phyloP scores from a whole-genome alignment of 2,888 invertebrate genomes.

The Sarcophaga subvicina region DNA sequence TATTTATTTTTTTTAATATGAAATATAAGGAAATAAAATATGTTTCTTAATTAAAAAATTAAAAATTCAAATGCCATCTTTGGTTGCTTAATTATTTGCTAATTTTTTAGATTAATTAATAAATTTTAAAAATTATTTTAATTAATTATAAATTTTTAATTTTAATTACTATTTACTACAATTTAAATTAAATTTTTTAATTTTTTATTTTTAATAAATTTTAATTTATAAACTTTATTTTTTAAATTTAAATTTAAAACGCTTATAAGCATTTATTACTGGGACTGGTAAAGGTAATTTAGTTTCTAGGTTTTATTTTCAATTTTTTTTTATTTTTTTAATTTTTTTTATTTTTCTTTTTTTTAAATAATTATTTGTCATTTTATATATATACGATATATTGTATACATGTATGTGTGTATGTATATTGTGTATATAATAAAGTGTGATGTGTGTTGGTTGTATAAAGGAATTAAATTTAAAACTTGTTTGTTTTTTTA shows the following conservation, averaged over 20 bases:
- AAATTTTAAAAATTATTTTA: too few relatives aligned
- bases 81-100: slow-evolving; percentile 68
- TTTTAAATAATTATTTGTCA: slow-evolving; percentile 43
- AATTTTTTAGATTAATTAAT: slow-evolving; percentile 3
- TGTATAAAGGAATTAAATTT: slow-evolving; percentile 23
- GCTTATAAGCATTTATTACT: slow-evolving; percentile 58
- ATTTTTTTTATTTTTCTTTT: slow-evolving; percentile 18
- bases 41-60: slow-evolving; percentile 1
- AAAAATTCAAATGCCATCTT: slow-evolving; percentile 67
- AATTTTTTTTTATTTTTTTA: slow-evolving; percentile 2
- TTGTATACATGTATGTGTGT: neutral
- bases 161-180: slow-evolving; percentile 54
- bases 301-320: neutral
- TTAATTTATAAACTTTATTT: neutral
- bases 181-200: slow-evolving; percentile 22
- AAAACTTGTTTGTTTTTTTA: slow-evolving; percentile 36
- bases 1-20: neutral
- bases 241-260: slow-evolving; percentile 24
- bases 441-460: neutral
- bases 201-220: neutral
- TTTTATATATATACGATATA: neutral
- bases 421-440: neutral
- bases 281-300: slow-evolving; percentile 19
- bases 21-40: neutral
- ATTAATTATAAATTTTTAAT: slow-evolving; percentile 30